A percentile compares a stretch with the other conserved stretches of the same genome.
phyloP scores from a whole-genome alignment of 2,888 invertebrate genomes.

The Chymomyza amoena region DNA sequence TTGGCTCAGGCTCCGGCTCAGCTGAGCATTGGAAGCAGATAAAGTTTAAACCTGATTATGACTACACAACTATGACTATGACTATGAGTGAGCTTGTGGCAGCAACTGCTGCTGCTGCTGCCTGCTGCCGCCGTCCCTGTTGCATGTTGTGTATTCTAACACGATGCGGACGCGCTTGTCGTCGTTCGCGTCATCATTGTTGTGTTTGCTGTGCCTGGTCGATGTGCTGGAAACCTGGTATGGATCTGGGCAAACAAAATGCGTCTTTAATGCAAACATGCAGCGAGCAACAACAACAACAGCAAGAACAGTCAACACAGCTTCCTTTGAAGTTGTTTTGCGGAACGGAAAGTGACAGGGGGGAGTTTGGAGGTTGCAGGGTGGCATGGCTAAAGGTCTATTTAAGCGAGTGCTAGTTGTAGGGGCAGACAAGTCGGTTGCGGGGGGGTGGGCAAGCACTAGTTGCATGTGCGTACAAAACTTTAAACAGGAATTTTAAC shows the following conservation, averaged over 20 bases:
- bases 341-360: conserved; percentile 1
- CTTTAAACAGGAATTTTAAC: conserved; percentile 73
- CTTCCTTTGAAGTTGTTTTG: conserved; percentile 65
- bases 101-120: conserved; percentile 43
- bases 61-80: conserved; percentile 18
- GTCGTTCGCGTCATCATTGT: conserved; percentile 35
- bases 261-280: conserved; percentile 72
- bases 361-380: not conserved
- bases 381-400: not conserved
- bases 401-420: not conserved
- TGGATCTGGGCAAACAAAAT: conserved; percentile 67
- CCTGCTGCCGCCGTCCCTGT: not conserved
- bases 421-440: not conserved
- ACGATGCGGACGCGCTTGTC: conserved; percentile 62
- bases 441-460: not conserved
- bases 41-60: conserved; percentile 69
- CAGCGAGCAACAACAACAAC: conserved; percentile 41
- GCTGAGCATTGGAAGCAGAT: conserved; percentile 22
- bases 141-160: conserved; percentile 66
- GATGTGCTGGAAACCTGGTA: not conserved
- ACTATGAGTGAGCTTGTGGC: conserved; percentile 35
- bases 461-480: conserved; percentile 72
- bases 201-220: conserved; percentile 6
- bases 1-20: conserved; percentile 17
- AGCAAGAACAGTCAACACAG: conserved; percentile 40